Percentiles rank a stretch among this genome's conserved stretches.
phyloP scores from a whole-genome alignment of 2,797 vertebrate genomes.

The Myotis findleyi region DNA sequence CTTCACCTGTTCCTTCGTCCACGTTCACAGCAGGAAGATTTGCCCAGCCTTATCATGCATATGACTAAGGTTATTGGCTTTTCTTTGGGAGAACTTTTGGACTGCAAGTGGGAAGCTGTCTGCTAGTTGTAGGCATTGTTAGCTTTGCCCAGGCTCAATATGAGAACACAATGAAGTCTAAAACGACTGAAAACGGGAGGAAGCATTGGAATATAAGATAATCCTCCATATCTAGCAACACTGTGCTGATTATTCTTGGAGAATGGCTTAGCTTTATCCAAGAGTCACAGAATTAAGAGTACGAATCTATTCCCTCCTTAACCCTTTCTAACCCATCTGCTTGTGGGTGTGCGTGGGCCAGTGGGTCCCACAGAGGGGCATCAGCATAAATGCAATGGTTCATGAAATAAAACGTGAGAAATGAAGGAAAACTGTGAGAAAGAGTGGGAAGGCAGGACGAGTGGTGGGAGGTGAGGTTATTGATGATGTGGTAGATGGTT shows the following conservation, averaged over 20 bases:
- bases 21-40: background rate
- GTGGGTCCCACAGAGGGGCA: background rate
- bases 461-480: background rate
- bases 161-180: background rate
- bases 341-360: background rate
- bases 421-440: background rate
- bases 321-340: background rate
- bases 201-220: background rate
- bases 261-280: background rate
- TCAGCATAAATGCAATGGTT: background rate
- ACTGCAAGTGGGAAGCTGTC: background rate
- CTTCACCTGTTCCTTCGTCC: background rate
- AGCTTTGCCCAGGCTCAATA: background rate
- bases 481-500: background rate
- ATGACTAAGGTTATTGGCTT: background rate
- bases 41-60: background rate
- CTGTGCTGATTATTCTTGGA: background rate
- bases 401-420: background rate
- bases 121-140: background rate
- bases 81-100: conserved; percentile 23
- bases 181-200: background rate
- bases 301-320: background rate
- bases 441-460: background rate
- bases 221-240: background rate
- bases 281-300: background rate